These are phyloP conservation scores for Gortyna flavago DNA, from an alignment of 2,888 invertebrate genomes.

Conservation along the genomic window DNA sequence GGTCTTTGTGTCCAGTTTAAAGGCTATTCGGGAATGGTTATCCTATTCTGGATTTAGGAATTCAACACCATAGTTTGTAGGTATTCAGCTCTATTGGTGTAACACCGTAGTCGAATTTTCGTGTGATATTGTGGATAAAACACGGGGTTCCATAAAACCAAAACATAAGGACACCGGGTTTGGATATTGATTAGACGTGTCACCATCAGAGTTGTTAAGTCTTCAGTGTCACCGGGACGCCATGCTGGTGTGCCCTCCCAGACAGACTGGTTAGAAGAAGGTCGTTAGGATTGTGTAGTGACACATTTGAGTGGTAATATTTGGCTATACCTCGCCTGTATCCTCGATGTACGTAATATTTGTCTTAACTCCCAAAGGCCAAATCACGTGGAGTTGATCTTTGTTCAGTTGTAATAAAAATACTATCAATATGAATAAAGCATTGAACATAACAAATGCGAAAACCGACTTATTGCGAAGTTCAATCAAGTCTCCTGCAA, in stretches of 20 bases:
- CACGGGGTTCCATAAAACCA: slow-evolving; percentile 66
- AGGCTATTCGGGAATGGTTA: slow-evolving; percentile 32
- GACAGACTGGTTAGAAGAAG: slow-evolving; percentile 89
- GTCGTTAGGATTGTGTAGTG: slow-evolving; percentile 89
- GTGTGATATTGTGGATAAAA: slow-evolving; percentile 55
- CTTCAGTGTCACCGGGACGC: slow-evolving; percentile 82
- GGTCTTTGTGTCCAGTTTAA: slow-evolving; percentile 52
- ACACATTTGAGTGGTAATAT: slow-evolving; percentile 86
- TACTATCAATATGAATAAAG: slow-evolving; percentile 99
- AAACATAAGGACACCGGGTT: slow-evolving; percentile 70
- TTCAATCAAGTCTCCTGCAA: slow-evolving; percentile 97
- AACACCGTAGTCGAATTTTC: slow-evolving; percentile 59
- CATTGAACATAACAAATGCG: slow-evolving; percentile 99
- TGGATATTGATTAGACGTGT: slow-evolving; percentile 81
- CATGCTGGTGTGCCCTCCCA: slow-evolving; percentile 89
- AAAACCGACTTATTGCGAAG: slow-evolving; percentile 99
- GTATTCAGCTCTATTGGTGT: slow-evolving; percentile 29
- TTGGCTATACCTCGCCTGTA: slow-evolving; percentile 95
- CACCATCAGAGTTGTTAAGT: slow-evolving; percentile 83
- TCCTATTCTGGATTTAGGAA: slow-evolving; percentile 37
- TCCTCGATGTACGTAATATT: slow-evolving; percentile 98
- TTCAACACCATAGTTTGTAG: slow-evolving; percentile 40
- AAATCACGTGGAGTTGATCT: slow-evolving; percentile 99
- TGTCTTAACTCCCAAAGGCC: slow-evolving; percentile 98
- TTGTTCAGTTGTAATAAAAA: slow-evolving; percentile 99